phyloP scores from a whole-genome alignment of 2,888 invertebrate genomes.

The Danaus chrysippus region DNA sequence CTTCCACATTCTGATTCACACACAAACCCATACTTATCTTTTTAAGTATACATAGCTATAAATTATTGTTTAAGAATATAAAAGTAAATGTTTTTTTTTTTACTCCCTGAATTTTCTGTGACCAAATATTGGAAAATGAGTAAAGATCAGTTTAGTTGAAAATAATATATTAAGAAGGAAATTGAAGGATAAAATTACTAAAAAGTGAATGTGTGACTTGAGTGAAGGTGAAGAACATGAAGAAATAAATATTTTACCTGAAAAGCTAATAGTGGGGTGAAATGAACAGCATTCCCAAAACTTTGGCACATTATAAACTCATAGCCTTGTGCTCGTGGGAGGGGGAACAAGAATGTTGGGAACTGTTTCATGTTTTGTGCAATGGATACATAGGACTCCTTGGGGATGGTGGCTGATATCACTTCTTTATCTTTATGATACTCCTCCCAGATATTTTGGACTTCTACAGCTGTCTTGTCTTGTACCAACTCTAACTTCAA shows the following conservation, averaged over 20 bases:
- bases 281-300: conserved; percentile 85
- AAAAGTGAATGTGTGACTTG: not conserved
- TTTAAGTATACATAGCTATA: no score
- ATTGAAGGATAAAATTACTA: not conserved
- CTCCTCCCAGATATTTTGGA: conserved; percentile 87
- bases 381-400: conserved; percentile 79
- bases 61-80: no score
- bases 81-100: no score
- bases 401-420: conserved; percentile 85
- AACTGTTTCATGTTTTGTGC: conserved; percentile 77
- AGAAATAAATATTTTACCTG: conserved; percentile 76
- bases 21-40: no score
- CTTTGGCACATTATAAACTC: conserved; percentile 92
- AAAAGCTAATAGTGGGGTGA: conserved; percentile 90
- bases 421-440: conserved; percentile 89
- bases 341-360: conserved; percentile 87
- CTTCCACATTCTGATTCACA: no score
- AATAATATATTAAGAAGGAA: no score
- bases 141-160: no score
- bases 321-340: conserved; percentile 90
- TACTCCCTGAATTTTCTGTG: no score
- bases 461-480: conserved; percentile 85
- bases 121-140: no score
- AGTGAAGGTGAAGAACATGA: not conserved
- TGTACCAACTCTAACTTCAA: conserved; percentile 88